Evolutionary conservation across 2,113 vertebrate species (phyloP).

Genomic region (Pygoscelis adeliae): DNA sequence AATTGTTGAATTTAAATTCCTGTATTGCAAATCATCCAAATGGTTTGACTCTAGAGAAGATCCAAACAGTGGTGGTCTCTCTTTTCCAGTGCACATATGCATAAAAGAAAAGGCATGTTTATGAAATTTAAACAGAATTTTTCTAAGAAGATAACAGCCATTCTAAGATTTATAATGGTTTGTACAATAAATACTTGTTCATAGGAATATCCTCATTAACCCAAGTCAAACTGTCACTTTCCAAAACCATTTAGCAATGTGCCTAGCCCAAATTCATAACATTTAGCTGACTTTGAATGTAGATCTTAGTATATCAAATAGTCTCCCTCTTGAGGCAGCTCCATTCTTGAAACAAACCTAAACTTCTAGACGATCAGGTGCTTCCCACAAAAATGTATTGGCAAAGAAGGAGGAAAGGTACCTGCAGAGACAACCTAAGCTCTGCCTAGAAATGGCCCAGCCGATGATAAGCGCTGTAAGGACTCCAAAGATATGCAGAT

Average conservation of each 20-base stretch:
- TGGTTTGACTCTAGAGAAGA: not conserved
- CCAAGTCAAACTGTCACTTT: not conserved
- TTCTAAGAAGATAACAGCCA: not conserved
- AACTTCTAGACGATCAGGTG: not conserved
- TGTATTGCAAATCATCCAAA: not conserved
- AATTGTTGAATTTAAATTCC: not conserved
- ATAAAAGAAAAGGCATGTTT: not conserved
- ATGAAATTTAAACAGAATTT: not conserved
- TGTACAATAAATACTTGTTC: not conserved
- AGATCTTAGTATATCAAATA: fast-evolving
- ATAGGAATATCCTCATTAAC: not conserved
- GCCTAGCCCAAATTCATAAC: not conserved
- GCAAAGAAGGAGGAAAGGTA: not conserved
- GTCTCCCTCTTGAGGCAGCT: not conserved
- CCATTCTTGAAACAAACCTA: not conserved
- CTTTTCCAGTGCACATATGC: not conserved
- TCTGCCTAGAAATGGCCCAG: not conserved
- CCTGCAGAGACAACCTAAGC: not conserved
- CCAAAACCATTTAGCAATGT: not conserved
- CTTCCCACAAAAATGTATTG: fast-evolving
- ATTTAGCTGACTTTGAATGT: not conserved
- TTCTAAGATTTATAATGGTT: not conserved
- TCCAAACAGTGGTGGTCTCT: not conserved
- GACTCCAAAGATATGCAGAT: not conserved
- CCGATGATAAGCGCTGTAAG: fast-evolving